Evolutionary conservation across 2,888 invertebrate genomes (phyloP), one percentile per base, ranked within the genome.

Genomic region (Morpho helenor): DNA sequence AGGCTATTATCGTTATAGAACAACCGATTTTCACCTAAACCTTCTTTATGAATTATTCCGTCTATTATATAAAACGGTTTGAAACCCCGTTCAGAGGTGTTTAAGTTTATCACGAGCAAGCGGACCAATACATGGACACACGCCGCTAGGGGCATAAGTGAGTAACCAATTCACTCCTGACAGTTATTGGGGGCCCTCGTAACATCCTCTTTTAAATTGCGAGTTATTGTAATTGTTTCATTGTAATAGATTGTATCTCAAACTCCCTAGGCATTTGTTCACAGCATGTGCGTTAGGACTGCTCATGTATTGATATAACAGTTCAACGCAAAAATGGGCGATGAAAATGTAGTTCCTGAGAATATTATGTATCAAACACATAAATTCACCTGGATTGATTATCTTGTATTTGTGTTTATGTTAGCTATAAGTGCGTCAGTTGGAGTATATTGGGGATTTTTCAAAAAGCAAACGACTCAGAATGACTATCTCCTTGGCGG

Each of bases 401-500:
- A 97, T 82, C 75, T 94, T 1, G 94, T 97, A 66, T 97, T 97
- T 79, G 91, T 93, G 58, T 73, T 92, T 0, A 96, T 96, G 96
- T 82, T 97, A 68, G 84, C 93, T 9, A 90, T 95, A 44, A 97
- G 96, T 80, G 94, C 96, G 0, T 84, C 92, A 8, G 94, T 97
- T 49, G 97, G 97, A 0, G 81, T 97, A n/a, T 96, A 95, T 76
- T 97, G 95, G 84, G 96, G 96, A 1, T 94, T 95, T 65, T 91
- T 94, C 76, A 93, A 94, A 75, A 93, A 93, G 62, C 91, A 93
- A 55, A 86, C 86, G 0, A 91, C 88, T 7, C 92, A 93, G 55
- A 92, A 93, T 76, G 95, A 95, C 74, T 96, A 97, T 75, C 91
- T 97, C 53, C 93, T 97, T 57, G 97, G 96, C 23, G 95, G 95